A percentile compares a stretch with the other conserved stretches of the same genome.
phyloP scores from a whole-genome alignment of 1,140 invertebrate species.

The Caenorhabditis brenneri region DNA sequence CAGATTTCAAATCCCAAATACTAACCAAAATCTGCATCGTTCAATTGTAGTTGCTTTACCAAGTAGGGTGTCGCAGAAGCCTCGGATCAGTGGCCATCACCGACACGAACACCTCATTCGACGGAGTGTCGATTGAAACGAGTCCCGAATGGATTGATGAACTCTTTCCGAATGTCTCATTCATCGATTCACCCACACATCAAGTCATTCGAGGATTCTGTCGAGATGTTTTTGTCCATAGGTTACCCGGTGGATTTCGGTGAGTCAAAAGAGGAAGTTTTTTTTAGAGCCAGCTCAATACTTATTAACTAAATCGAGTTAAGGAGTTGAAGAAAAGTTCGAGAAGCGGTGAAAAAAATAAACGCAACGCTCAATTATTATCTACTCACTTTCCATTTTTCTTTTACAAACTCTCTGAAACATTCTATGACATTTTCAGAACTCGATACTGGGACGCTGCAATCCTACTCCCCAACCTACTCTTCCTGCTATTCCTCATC shows the following conservation, averaged over 20 bases:
- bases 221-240: no score
- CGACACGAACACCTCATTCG: not conserved
- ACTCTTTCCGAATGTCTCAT: constrained; percentile 31
- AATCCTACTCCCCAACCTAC: constrained; percentile 36
- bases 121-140: not conserved
- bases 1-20: not conserved
- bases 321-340: no score
- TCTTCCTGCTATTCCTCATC: constrained; percentile 44
- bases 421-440: not conserved
- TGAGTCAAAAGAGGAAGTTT: no score
- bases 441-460: constrained; percentile 45
- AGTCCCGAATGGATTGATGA: constrained; percentile 44
- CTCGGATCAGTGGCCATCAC: constrained; percentile 23
- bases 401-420: not conserved
- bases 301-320: no score
- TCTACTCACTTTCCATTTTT: no score
- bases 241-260: no score
- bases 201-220: no score
- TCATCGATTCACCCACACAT: constrained; percentile 34
- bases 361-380: no score
- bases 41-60: constrained; percentile 42
- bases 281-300: no score
- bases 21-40: constrained; percentile 53
- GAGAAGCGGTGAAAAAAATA: no score
- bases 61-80: constrained; percentile 50